Percentiles rank a stretch among this genome's conserved stretches.
Evolutionary conservation across 1,140 invertebrate species (phyloP).

Genomic region (Bombus impatiens): DNA sequence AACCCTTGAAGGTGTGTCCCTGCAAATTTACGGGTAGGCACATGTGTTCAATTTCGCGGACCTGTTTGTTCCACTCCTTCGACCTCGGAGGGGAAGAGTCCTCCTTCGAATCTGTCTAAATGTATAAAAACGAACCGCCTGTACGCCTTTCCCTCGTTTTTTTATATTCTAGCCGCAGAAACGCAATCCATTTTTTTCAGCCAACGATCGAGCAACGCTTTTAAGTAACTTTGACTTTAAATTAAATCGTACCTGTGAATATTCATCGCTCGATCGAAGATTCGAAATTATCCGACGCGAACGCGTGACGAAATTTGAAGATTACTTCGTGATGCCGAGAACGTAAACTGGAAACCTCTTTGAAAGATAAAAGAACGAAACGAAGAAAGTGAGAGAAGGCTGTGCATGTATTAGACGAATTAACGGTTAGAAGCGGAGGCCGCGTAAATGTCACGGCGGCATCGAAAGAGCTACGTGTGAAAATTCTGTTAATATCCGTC

Average conservation of each 20-base stretch:
- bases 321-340: too few relatives aligned
- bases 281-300: not conserved
- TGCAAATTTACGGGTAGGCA: conserved; percentile 46
- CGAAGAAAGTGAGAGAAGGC: not conserved
- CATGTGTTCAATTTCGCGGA: conserved; percentile 41
- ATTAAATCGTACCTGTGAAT: too few relatives aligned
- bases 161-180: too few relatives aligned
- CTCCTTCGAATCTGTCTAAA: not conserved
- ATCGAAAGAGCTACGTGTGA: conserved; percentile 7
- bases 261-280: not conserved
- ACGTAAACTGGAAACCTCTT: not conserved
- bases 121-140: not conserved
- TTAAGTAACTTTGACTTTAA: too few relatives aligned
- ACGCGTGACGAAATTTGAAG: not conserved
- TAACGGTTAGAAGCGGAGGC: not conserved
- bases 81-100: not conserved
- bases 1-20: conserved; percentile 64
- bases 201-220: too few relatives aligned
- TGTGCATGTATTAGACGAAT: not conserved
- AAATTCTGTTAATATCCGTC: conserved; percentile 12
- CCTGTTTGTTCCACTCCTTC: conserved; percentile 40
- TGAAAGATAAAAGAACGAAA: not conserved
- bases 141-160: too few relatives aligned
- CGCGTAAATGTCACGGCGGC: conserved; percentile 6
- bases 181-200: too few relatives aligned